Conservation (phyloP, 1,140 invertebrate genomes). For the Goniozus legneri region DNA sequence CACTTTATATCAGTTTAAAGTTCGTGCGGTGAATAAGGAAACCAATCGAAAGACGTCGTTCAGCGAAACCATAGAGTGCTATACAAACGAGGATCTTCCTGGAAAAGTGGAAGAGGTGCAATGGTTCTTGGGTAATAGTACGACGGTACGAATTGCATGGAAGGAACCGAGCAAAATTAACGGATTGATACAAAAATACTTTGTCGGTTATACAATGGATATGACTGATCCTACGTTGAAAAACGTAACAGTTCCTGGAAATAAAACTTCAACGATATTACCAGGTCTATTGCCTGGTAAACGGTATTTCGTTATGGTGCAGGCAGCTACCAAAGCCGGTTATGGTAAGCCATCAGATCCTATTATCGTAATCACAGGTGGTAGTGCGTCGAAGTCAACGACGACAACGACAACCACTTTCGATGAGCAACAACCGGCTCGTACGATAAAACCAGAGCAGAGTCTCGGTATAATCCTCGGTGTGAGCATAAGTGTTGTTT, state of each 20-base stretch:
- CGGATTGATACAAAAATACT: conserved; percentile 52
- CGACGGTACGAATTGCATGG: conserved; percentile 54
- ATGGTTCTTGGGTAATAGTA: conserved; percentile 51
- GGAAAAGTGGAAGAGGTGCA: conserved; percentile 53
- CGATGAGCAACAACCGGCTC: conserved; percentile 35
- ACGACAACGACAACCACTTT: conserved; percentile 31
- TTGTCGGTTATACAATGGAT: conserved; percentile 48
- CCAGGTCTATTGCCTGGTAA: conserved; percentile 49
- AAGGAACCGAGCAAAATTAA: conserved; percentile 51
- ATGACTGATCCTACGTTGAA: conserved; percentile 39
- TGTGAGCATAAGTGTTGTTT: conserved; percentile 45
- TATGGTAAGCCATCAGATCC: conserved; percentile 51
- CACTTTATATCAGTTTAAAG: conserved; percentile 62
- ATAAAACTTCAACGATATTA: conserved; percentile 44
- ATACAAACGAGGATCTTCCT: conserved; percentile 58
- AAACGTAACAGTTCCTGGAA: conserved; percentile 45
- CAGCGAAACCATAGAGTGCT: conserved; percentile 55
- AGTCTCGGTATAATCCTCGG: conserved; percentile 52
- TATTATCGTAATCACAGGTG: conserved; percentile 41
- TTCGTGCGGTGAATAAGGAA: conserved; percentile 48
- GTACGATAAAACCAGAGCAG: conserved; percentile 42
- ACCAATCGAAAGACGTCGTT: conserved; percentile 45
- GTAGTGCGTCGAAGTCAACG: conserved; percentile 28
- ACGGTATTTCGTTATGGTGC: conserved; percentile 56
- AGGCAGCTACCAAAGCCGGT: conserved; percentile 56